These are phyloP conservation scores for Theodoxus fluviatilis DNA, from an alignment of 2,888 invertebrate genomes.

Conservation along the genomic window DNA sequence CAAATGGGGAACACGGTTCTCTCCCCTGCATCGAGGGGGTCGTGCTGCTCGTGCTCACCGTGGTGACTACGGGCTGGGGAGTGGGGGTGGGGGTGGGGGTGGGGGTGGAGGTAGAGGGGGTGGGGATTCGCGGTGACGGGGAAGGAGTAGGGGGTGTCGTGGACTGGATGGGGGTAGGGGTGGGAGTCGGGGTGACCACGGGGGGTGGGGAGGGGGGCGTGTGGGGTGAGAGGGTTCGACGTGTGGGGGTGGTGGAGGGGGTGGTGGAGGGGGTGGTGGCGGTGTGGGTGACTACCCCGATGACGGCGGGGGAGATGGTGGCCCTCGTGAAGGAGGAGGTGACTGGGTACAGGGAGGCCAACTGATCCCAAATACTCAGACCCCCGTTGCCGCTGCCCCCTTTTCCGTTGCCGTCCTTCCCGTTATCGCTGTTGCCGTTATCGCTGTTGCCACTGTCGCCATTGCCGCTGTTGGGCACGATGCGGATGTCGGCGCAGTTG, in stretches of 20 bases:
- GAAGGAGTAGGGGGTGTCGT: neutral
- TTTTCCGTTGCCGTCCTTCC: neutral
- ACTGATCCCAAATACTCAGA: neutral
- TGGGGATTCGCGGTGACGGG: neutral
- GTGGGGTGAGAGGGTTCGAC: neutral
- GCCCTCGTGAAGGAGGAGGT: neutral
- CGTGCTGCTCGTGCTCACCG: neutral
- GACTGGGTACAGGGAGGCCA: neutral
- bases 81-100: neutral
- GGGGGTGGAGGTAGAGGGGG: slow-evolving; percentile 10
- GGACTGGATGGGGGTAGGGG: neutral
- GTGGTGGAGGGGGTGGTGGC: neutral
- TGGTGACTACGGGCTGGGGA: neutral
- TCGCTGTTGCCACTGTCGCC: neutral
- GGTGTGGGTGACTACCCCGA: neutral
- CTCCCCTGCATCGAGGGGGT: neutral
- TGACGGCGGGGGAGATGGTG: neutral
- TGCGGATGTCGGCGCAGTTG: slow-evolving; percentile 46
- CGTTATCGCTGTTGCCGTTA: neutral
- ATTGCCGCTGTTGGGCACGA: slow-evolving; percentile 23
- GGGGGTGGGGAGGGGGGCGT: neutral
- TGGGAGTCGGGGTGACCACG: neutral
- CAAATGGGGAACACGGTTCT: slow-evolving; percentile 26
- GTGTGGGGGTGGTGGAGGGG: neutral
- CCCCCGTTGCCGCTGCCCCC: neutral